Conservation (phyloP, 2,113 vertebrate genomes). For the Noctilio leporinus region DNA sequence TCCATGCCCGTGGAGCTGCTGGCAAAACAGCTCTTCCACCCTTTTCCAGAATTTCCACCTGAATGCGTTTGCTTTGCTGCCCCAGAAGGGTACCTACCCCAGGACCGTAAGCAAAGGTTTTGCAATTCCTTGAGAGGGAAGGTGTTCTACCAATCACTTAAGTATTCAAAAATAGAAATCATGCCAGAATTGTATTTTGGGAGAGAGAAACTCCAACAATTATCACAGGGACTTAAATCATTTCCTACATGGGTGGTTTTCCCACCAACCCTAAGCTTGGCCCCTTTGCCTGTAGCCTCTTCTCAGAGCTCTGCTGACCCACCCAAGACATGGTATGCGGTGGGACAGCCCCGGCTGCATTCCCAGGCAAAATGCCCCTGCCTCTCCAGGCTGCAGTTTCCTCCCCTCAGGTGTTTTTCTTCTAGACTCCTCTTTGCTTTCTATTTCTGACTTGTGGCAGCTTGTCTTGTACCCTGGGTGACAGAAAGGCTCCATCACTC, state of each 20-base stretch:
- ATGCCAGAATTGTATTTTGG: background rate
- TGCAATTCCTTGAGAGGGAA: background rate
- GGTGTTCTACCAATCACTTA: background rate
- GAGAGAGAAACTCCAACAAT: background rate
- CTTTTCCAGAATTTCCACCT: background rate
- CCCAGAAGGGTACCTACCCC: background rate
- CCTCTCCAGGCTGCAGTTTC: background rate
- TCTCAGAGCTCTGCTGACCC: background rate
- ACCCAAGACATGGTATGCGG: conserved; percentile 35
- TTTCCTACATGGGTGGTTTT: background rate
- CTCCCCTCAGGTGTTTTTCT: conserved; percentile 14
- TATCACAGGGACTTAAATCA: background rate
- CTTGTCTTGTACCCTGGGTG: background rate
- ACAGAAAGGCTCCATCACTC: background rate
- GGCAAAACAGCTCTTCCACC: background rate
- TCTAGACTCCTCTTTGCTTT: background rate
- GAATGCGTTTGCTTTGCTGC: background rate
- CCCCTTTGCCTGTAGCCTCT: background rate
- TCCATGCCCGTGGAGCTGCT: background rate
- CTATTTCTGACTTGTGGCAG: conserved; percentile 20
- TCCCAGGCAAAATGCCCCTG: conserved; percentile 3
- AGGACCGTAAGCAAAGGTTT: background rate
- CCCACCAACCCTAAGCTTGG: background rate
- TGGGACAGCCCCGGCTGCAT: conserved; percentile 40
- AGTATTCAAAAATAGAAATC: background rate